Evolutionary conservation across 2,888 invertebrate genomes (phyloP).

Genomic region (Phaonia tiefii): DNA sequence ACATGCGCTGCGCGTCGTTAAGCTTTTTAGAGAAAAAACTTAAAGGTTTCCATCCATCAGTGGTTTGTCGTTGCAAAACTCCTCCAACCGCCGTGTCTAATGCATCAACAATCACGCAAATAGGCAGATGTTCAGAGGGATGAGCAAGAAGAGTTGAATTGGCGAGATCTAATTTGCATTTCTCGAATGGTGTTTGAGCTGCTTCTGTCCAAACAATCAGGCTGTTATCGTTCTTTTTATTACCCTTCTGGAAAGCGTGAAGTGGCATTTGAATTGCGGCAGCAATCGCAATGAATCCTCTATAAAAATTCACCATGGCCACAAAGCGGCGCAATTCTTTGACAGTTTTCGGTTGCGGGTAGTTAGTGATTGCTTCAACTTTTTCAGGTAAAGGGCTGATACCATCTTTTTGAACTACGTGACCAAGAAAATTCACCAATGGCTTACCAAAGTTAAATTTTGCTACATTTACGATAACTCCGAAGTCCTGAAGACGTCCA

Average conservation of each 20-base stretch:
- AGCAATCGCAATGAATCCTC: conserved; percentile 51
- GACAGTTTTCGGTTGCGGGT: conserved; percentile 44
- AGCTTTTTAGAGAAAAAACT: conserved; percentile 52
- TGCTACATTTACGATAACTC: too few species aligned
- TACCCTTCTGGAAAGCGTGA: conserved; percentile 43
- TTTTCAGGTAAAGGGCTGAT: too few species aligned
- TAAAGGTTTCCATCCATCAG: conserved; percentile 18
- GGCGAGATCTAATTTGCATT: conserved; percentile 34
- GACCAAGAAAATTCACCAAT: conserved; percentile 52
- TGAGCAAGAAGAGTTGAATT: conserved; percentile 31
- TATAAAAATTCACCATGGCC: too few species aligned
- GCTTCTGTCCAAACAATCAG: conserved; percentile 26
- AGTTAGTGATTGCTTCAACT: conserved; percentile 35
- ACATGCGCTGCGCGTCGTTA: conserved; percentile 36
- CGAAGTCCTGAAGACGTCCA: conserved; percentile 44
- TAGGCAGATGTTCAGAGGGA: conserved; percentile 24
- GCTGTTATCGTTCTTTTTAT: conserved; percentile 44
- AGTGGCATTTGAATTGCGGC: conserved; percentile 40
- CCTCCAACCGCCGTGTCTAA: conserved; percentile 25
- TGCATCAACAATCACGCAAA: conserved; percentile 54
- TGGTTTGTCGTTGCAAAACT: conserved; percentile 34
- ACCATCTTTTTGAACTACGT: conserved; percentile 26
- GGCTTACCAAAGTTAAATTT: too few species aligned
- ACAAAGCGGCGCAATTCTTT: too few species aligned
- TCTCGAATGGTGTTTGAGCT: conserved; percentile 38